Percentiles rank a stretch among this genome's conserved stretches.
Evolutionary conservation across 2,113 vertebrate genomes (phyloP).

Genomic region (Oryzias celebensis): DNA sequence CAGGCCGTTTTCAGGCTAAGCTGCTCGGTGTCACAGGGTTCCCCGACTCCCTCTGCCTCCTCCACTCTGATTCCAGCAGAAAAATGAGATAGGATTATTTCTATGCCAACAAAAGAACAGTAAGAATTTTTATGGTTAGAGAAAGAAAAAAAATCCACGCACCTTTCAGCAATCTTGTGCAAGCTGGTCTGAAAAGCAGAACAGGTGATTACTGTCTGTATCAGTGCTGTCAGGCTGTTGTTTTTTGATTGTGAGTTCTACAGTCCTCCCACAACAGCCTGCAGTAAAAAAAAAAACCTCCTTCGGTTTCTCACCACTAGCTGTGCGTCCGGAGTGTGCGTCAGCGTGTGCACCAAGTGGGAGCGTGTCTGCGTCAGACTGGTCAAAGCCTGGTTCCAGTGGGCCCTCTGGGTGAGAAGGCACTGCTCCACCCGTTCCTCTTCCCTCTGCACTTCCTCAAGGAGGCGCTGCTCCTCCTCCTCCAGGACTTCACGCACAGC

Average conservation of each 20-base stretch:
- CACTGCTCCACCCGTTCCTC: conserved; percentile 91
- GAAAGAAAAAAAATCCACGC: not conserved
- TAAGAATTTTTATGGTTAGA: not conserved
- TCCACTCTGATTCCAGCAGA: conserved; percentile 79
- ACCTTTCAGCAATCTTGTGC: conserved; percentile 77
- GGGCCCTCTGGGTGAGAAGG: conserved; percentile 87
- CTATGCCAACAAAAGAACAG: not conserved
- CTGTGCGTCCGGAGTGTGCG: conserved; percentile 79
- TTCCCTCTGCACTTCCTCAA: conserved; percentile 86
- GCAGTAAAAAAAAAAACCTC: not conserved
- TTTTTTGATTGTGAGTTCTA: not conserved
- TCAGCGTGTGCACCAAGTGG: conserved; percentile 86
- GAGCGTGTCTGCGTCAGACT: conserved; percentile 82
- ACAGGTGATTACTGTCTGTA: conserved; percentile 23
- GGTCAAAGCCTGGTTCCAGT: conserved; percentile 84
- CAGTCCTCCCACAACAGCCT: not conserved
- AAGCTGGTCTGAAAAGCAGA: conserved; percentile 66
- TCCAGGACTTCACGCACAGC: conserved; percentile 82
- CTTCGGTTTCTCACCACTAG: conserved; percentile 81
- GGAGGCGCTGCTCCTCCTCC: conserved; percentile 87
- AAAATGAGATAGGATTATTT: conserved; percentile 12
- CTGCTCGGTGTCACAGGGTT: conserved; percentile 86
- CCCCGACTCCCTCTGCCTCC: conserved; percentile 87
- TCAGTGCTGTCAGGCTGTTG: conserved; percentile 11
- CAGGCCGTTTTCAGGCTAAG: conserved; percentile 86